Percentiles rank a stretch among this genome's conserved stretches.
These are phyloP conservation scores for Neoniphon sammara DNA, from an alignment of 2,797 vertebrate species.

Conservation along the genomic window DNA sequence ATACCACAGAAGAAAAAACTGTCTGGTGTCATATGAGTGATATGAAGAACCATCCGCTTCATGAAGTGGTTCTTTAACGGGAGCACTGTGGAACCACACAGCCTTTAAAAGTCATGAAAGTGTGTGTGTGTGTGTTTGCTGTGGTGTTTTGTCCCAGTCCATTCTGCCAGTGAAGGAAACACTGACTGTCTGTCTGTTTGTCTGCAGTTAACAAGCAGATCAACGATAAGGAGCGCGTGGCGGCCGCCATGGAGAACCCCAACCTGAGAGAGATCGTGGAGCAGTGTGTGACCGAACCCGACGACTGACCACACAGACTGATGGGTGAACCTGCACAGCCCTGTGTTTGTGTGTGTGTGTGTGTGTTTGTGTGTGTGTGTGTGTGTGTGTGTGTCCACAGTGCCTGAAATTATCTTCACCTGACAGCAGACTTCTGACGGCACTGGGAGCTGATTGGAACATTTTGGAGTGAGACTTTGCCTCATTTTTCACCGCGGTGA, in stretches of 20 bases:
- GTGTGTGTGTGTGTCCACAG: not conserved
- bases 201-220: constrained; percentile 98
- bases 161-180: no score
- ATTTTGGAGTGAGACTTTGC: not conserved
- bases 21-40: no score
- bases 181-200: no score
- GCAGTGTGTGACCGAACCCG: constrained; percentile 92
- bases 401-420: constrained; percentile 3
- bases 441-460: not conserved
- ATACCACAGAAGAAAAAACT: no score
- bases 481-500: not conserved
- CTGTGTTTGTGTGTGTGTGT: no score
- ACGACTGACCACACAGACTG: constrained; percentile 84
- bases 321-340: no score
- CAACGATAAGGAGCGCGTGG: constrained; percentile 97
- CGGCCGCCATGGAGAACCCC: constrained; percentile 97
- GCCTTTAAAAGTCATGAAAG: no score
- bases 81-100: no score
- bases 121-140: no score
- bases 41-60: no score
- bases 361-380: not conserved
- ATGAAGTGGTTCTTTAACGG: no score
- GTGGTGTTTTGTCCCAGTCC: no score
- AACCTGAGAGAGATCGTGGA: constrained; percentile 95
- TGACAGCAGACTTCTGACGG: not conserved